Evolutionary conservation across 2,888 invertebrate species (phyloP), one percentile per base, ranked within the genome.

Genomic region (Hanleya hanleyi): DNA sequence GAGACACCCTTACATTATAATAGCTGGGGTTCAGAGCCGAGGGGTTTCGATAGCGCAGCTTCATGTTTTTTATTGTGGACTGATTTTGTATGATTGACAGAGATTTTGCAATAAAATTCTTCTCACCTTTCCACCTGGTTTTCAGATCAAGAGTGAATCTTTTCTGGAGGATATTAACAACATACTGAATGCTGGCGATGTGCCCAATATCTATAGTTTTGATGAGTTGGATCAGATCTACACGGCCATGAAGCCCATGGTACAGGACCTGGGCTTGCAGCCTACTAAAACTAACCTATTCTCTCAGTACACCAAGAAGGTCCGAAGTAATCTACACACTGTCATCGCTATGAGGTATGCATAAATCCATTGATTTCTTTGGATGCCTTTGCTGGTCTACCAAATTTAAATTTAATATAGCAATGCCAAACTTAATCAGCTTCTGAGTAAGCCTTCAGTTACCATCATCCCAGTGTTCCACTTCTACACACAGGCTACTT

Each of bases 231-330:
- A 91, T 80, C 92, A 92, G 84, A 95, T 95, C 77, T 95, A 92
- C 90, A 93, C 93, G 83, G 92, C 93, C 0, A 95, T 95, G 92
- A 94, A 95, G 61, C 95, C 95, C 66, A 92, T 93, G 0, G 94
- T 95, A 0, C 93, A 95, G 86, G 96, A 96, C 90, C 88, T 93
- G 83, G 95, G 95, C 73, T 89, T 96, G 26, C 92, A 93, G 0
- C 94, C 96, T 0, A 96, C 96, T 15, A 96, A 95, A 86, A 95
- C 96, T 3, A 91, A 91, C 81, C 82, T 91, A 73, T 91, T 89
- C 83, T 87, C 90, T 4, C 77, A 86, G 38, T 91, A 88, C 78
- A 91, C 90, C 26, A 91, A 90, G 77, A 78, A 89, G 51, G 89
- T 91, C 18, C 79, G 87, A 15, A 86, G 86, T 68, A 91, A 91